phyloP scores from a whole-genome alignment of 2,888 invertebrate species.

The Meiosimyza platycephala region DNA sequence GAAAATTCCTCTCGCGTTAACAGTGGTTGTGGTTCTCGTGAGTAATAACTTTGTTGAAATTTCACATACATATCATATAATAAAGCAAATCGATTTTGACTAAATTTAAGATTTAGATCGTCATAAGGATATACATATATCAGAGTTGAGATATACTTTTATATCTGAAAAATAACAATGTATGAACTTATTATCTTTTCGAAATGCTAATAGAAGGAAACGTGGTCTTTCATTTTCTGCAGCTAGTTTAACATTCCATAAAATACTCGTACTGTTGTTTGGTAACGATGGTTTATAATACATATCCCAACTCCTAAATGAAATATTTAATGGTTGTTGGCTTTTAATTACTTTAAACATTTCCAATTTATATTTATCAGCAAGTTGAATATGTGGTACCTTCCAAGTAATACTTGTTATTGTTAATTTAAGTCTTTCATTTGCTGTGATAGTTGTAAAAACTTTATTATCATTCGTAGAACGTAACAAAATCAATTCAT shows the following conservation, averaged over 20 bases:
- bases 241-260: slow-evolving; percentile 8
- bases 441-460: slow-evolving; percentile 1
- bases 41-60: background rate
- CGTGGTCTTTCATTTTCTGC: too few species aligned
- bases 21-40: background rate
- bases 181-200: background rate
- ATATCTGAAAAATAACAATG: slow-evolving; percentile 14
- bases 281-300: too few species aligned
- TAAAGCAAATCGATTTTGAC: slow-evolving; percentile 39
- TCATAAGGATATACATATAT: slow-evolving; percentile 42
- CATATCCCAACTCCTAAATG: background rate
- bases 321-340: background rate
- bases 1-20: background rate
- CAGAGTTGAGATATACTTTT: slow-evolving; percentile 26
- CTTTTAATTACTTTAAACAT: too few species aligned
- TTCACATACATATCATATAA: background rate
- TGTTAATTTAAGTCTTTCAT: too few species aligned
- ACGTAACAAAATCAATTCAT: slow-evolving; percentile 52
- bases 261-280: background rate
- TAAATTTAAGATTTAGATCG: slow-evolving; percentile 41
- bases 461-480: slow-evolving; percentile 31
- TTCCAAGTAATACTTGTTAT: too few species aligned
- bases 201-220: background rate
- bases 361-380: too few species aligned
- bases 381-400: too few species aligned